Percentiles rank a stretch among this genome's conserved stretches.
Conservation (phyloP, 2,888 invertebrate species). For the Heliconius erato region DNA sequence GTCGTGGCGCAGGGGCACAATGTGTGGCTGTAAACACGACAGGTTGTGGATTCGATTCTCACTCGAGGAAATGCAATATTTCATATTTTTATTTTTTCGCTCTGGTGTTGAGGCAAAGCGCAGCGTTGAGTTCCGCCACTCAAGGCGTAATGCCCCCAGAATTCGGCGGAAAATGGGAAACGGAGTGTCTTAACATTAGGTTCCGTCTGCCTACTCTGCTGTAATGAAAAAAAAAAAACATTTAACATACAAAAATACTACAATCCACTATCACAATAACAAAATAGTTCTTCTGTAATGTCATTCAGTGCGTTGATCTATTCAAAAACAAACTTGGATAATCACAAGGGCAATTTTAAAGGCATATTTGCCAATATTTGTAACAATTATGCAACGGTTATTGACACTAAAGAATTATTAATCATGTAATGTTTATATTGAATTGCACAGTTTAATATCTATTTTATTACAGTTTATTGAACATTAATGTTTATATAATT, state of each 20-base stretch:
- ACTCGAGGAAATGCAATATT: no score
- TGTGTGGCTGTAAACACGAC: no score
- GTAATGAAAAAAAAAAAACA: no score
- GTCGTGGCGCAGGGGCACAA: no score
- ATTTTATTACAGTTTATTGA: slow-evolving; percentile 16
- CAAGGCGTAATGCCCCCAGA: no score
- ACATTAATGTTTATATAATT: slow-evolving; percentile 12
- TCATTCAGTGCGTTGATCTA: slow-evolving; percentile 50
- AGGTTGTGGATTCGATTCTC: no score
- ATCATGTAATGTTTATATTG: slow-evolving; percentile 5
- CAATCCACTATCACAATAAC: background rate
- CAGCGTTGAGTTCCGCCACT: no score
- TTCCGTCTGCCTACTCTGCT: no score
- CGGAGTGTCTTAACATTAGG: no score
- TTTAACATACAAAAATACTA: background rate
- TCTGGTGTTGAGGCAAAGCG: no score
- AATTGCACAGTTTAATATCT: slow-evolving; percentile 7
- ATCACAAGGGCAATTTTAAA: slow-evolving; percentile 40
- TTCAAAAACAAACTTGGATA: slow-evolving; percentile 33
- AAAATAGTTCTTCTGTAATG: slow-evolving; percentile 34
- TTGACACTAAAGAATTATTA: slow-evolving; percentile 29
- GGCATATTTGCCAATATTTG: slow-evolving; percentile 25
- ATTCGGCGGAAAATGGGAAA: no score
- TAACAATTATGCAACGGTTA: slow-evolving; percentile 39
- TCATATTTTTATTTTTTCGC: no score